These are phyloP conservation scores for Drosophila niveifrons DNA, from an alignment of 2,888 invertebrate species.

Conservation along the genomic window DNA sequence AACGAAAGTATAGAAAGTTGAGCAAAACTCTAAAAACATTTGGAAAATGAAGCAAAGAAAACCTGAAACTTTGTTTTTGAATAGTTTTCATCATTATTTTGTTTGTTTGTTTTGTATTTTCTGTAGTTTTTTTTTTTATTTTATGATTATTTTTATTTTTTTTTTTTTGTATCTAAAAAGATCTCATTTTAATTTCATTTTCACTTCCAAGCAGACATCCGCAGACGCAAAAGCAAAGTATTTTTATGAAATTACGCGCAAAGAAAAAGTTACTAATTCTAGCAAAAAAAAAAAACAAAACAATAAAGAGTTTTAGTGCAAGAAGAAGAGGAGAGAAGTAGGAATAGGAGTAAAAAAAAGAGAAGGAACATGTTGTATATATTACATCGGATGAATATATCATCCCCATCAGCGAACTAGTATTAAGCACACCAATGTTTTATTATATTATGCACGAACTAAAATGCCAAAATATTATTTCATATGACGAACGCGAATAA, in stretches of 20 bases:
- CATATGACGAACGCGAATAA: slow-evolving; percentile 17
- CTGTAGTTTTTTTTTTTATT: neutral
- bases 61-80: slow-evolving; percentile 20
- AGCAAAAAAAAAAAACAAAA: slow-evolving; percentile 32
- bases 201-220: slow-evolving; percentile 70
- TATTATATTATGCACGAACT: slow-evolving; percentile 75
- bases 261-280: slow-evolving; percentile 66
- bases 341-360: slow-evolving; percentile 3
- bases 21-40: slow-evolving; percentile 8
- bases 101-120: slow-evolving; percentile 12
- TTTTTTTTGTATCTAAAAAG: slow-evolving; percentile 66
- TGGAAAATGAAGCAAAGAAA: slow-evolving; percentile 11
- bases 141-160: slow-evolving; percentile 4
- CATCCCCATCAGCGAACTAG: slow-evolving; percentile 39
- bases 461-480: slow-evolving; percentile 68
- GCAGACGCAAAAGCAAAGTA: slow-evolving; percentile 76
- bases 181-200: slow-evolving; percentile 68
- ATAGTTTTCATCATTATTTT: slow-evolving; percentile 7
- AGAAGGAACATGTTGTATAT: slow-evolving; percentile 37
- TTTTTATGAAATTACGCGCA: slow-evolving; percentile 73
- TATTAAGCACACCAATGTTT: slow-evolving; percentile 65
- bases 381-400: slow-evolving; percentile 35
- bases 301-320: slow-evolving; percentile 6
- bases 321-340: neutral
- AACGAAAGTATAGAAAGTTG: neutral